Conservation (phyloP, 2,888 invertebrate genomes). For the Drosophila nigritarsus region DNA sequence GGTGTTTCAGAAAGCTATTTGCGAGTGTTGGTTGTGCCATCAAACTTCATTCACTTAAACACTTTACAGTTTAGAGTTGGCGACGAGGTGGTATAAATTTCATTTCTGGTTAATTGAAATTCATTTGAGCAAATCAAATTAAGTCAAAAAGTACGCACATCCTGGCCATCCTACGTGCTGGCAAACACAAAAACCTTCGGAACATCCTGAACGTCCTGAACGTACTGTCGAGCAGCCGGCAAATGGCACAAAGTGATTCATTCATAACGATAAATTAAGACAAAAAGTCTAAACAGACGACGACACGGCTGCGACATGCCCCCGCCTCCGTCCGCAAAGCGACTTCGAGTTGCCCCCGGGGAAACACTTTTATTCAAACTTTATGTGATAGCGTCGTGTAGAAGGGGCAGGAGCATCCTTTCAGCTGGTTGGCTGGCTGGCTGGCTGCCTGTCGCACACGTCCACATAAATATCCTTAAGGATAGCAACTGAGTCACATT, state of each 20-base stretch:
- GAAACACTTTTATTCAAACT: slow-evolving; percentile 68
- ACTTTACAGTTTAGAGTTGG: slow-evolving; percentile 41
- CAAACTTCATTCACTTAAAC: slow-evolving; percentile 13
- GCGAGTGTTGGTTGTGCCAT: slow-evolving; percentile 6
- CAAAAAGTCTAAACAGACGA: slow-evolving; percentile 55
- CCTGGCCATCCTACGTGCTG: slow-evolving; percentile 65
- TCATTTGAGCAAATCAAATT: slow-evolving; percentile 79
- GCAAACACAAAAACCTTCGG: slow-evolving; percentile 26
- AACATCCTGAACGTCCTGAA: slow-evolving; percentile 6
- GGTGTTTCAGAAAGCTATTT: slow-evolving; percentile 12
- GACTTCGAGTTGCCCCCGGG: slow-evolving; percentile 55
- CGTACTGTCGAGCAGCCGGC: slow-evolving; percentile 29
- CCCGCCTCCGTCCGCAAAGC: slow-evolving; percentile 21
- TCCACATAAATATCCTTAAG: slow-evolving; percentile 68
- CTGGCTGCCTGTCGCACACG: slow-evolving; percentile 23
- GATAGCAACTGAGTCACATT: slow-evolving; percentile 55
- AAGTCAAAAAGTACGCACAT: slow-evolving; percentile 74
- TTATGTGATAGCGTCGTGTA: slow-evolving; percentile 38
- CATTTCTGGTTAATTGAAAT: slow-evolving; percentile 77
- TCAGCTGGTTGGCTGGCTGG: slow-evolving; percentile 17
- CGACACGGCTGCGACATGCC: slow-evolving; percentile 43
- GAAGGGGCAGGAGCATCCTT: slow-evolving; percentile 43
- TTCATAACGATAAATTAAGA: slow-evolving; percentile 77
- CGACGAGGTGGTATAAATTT: slow-evolving; percentile 61
- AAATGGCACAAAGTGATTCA: slow-evolving; percentile 71